Conservation (phyloP, 2,113 vertebrate genomes). For the Dinomys branickii region DNA sequence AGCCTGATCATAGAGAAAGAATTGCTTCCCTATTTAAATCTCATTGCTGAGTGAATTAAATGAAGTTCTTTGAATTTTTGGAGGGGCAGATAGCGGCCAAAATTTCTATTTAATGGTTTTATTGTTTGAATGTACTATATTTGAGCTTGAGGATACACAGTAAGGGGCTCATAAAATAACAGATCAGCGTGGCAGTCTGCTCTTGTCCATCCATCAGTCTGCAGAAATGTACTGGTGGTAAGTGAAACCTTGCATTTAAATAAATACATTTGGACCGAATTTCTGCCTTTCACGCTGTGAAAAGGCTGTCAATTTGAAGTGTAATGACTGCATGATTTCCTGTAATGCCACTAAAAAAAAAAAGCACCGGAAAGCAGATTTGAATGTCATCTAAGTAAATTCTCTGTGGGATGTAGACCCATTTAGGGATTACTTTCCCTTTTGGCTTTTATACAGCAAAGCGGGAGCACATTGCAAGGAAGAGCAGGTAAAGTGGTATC, state of each 20-base stretch:
- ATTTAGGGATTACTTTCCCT: slow-evolving; percentile 80
- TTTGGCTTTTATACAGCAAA: slow-evolving; percentile 81
- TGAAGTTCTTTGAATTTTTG: slow-evolving; percentile 45
- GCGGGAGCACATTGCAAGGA: slow-evolving; percentile 64
- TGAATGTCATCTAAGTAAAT: slow-evolving; percentile 84
- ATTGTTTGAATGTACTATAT: slow-evolving; percentile 80
- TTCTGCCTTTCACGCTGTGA: slow-evolving; percentile 76
- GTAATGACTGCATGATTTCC: slow-evolving; percentile 78
- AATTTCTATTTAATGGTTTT: slow-evolving; percentile 75
- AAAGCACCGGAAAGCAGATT: slow-evolving; percentile 69
- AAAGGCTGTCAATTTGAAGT: slow-evolving; percentile 80
- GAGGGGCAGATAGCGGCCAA: slow-evolving; percentile 42
- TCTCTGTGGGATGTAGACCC: slow-evolving; percentile 74
- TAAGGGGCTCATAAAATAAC: slow-evolving; percentile 75
- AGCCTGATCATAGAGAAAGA: slow-evolving; percentile 38
- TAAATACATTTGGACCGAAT: slow-evolving; percentile 85
- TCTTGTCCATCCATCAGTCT: slow-evolving; percentile 74
- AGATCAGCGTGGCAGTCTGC: slow-evolving; percentile 51
- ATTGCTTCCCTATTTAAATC: slow-evolving; percentile 67
- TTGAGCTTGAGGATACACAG: slow-evolving; percentile 65
- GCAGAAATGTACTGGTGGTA: slow-evolving; percentile 74
- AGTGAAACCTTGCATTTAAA: slow-evolving; percentile 81
- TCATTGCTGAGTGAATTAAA: slow-evolving; percentile 25
- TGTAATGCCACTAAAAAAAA: slow-evolving; percentile 70
- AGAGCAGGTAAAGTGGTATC: slow-evolving; percentile 78